Percentiles rank a stretch among this genome's conserved stretches.
These are phyloP conservation scores for Macrobrachium rosenbergii DNA, from an alignment of 1,140 invertebrate genomes.

Conservation along the genomic window DNA sequence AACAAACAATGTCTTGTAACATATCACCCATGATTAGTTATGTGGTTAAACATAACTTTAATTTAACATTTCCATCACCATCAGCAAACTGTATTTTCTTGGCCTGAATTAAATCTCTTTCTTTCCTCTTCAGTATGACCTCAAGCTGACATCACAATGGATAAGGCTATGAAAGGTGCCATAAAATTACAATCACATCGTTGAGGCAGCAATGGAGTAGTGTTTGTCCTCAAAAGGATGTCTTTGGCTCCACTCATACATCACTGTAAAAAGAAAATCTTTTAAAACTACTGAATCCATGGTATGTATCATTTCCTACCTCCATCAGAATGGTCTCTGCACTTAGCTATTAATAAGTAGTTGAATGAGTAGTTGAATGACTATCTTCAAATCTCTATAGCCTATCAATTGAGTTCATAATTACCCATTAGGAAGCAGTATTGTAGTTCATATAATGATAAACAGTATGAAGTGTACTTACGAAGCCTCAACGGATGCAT, in stretches of 20 bases:
- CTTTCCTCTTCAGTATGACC: conserved; percentile 39
- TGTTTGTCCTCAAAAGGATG: conserved; percentile 2
- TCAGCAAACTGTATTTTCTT: conserved; percentile 8
- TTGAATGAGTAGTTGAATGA: no score
- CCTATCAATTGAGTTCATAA: no score
- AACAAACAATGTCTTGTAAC: conserved; percentile 1
- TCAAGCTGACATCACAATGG: neutral
- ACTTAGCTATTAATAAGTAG: no score
- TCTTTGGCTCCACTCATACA: conserved; percentile 50
- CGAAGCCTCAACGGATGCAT: conserved; percentile 73
- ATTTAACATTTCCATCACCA: conserved; percentile 9
- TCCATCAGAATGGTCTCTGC: no score
- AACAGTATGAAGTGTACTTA: conserved; percentile 68
- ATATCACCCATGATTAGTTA: neutral
- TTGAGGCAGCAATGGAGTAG: conserved; percentile 35
- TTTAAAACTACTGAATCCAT: neutral
- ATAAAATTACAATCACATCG: conserved; percentile 7
- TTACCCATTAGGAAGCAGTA: no score
- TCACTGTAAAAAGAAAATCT: conserved; percentile 27
- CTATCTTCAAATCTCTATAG: no score
- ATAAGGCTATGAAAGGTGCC: no score
- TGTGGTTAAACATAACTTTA: neutral
- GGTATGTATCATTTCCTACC: no score
- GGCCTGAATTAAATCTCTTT: conserved; percentile 10
- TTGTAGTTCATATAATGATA: neutral